A percentile compares a stretch with the other conserved stretches of the same genome.
Conservation (phyloP, 2,888 invertebrate species). For the Drosophila merina region DNA sequence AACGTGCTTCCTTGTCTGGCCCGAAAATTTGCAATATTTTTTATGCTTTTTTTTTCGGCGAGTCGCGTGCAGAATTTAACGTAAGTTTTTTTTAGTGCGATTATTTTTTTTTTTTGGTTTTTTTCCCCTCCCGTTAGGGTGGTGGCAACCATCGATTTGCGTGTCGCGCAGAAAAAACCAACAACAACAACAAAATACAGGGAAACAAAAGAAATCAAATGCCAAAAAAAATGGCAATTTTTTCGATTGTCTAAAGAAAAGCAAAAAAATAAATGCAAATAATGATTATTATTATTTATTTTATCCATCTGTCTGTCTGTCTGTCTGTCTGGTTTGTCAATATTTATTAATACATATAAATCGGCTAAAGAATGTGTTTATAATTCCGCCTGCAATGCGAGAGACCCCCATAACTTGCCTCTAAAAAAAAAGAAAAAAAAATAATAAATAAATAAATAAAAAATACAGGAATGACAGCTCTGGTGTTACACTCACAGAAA, state of each 20-base stretch:
- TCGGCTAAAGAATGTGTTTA: constrained; percentile 11
- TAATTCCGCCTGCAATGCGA: constrained; percentile 23
- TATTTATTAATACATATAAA: not conserved
- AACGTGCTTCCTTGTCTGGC: constrained; percentile 73
- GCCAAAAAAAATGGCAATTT: constrained; percentile 12
- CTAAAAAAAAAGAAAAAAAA: not conserved
- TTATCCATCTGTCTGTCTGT: not conserved
- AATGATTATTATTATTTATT: constrained; percentile 8
- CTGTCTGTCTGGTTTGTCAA: not conserved
- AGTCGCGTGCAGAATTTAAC: constrained; percentile 73
- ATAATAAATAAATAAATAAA: constrained; percentile 5
- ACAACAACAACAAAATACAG: constrained; percentile 39
- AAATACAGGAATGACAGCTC: constrained; percentile 14
- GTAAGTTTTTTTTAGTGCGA: constrained; percentile 48
- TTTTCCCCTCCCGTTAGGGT: constrained; percentile 20
- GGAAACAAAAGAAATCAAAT: constrained; percentile 48
- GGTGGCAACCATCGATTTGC: constrained; percentile 68
- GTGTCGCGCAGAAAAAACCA: constrained; percentile 65
- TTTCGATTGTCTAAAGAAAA: too few species aligned
- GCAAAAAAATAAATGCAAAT: not conserved
- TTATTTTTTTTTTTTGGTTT: constrained; percentile 22
- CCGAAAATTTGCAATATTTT: constrained; percentile 4
- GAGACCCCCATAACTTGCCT: not conserved
- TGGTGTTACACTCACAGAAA: not conserved
- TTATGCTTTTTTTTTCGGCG: constrained; percentile 39